phyloP scores from a whole-genome alignment of 1,140 invertebrate genomes.

The Aleiodes sp. region DNA sequence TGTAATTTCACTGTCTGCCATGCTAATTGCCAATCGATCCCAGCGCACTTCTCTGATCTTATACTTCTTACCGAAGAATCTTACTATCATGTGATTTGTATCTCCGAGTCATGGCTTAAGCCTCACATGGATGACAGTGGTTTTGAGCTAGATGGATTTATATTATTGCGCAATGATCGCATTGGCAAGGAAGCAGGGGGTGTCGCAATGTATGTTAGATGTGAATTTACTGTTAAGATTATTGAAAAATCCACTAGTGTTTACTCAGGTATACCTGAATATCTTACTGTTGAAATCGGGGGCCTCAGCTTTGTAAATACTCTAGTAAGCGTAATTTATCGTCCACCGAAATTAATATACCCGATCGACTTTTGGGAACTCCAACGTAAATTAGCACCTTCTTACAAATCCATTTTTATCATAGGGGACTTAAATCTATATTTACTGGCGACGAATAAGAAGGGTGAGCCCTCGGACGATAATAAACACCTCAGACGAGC shows the following conservation, averaged over 20 bases:
- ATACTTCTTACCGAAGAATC: not conserved
- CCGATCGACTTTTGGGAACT: not conserved
- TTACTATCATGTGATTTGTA: conserved; percentile 1
- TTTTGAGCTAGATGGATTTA: not conserved
- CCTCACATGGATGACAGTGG: not conserved
- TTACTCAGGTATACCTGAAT: not conserved
- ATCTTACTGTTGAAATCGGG: not conserved
- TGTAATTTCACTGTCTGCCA: too few relatives aligned
- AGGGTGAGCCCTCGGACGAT: not conserved
- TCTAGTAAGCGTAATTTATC: not conserved
- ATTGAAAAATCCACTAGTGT: not conserved
- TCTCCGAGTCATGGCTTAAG: conserved; percentile 19
- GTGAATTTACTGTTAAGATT: not conserved
- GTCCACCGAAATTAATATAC: not conserved
- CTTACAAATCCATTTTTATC: not conserved
- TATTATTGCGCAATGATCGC: conserved; percentile 16
- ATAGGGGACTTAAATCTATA: conserved; percentile 8
- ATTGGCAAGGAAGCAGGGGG: not conserved
- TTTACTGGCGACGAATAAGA: not conserved
- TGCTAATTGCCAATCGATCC: conserved; percentile 8
- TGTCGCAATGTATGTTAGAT: conserved; percentile 9
- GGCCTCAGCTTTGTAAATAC: not conserved
- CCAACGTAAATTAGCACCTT: not conserved
- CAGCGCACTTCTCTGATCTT: not conserved
- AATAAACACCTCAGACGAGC: not conserved